Conservation (phyloP, 1,140 invertebrate species). For the Scaptodrosophila lebanonensis region DNA sequence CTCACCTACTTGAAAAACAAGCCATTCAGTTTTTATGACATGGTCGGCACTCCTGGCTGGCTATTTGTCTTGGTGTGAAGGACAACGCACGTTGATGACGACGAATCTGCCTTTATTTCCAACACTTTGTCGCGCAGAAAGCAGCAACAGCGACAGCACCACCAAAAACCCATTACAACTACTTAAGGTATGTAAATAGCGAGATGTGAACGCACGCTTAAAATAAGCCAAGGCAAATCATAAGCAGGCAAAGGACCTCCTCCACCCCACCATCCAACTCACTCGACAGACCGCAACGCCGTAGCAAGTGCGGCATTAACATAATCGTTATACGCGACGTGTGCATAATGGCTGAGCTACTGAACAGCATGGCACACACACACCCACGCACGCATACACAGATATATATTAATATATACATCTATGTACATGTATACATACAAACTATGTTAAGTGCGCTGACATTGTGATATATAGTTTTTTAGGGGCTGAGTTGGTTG, state of each 20-base stretch:
- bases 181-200: slow-evolving; percentile 72
- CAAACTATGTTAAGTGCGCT: slow-evolving; percentile 71
- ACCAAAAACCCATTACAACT: slow-evolving; percentile 62
- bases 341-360: slow-evolving; percentile 57
- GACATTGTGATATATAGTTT: slow-evolving; percentile 69
- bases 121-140: slow-evolving; percentile 56
- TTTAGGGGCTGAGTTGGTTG: background rate
- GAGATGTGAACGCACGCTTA: slow-evolving; percentile 33
- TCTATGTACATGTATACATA: too few species aligned
- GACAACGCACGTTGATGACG: slow-evolving; percentile 20
- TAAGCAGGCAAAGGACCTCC: slow-evolving; percentile 31
- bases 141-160: slow-evolving; percentile 11
- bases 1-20: background rate
- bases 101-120: slow-evolving; percentile 47
- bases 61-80: slow-evolving; percentile 42
- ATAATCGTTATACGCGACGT: slow-evolving; percentile 73
- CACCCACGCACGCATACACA: slow-evolving; percentile 28
- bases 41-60: slow-evolving; percentile 45
- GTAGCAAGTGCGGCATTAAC: slow-evolving; percentile 50
- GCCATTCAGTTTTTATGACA: slow-evolving; percentile 36
- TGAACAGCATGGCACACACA: background rate
- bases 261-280: background rate
- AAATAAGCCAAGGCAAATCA: slow-evolving; percentile 72
- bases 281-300: background rate
- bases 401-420: too few species aligned